Percentiles rank a stretch among this genome's conserved stretches.
These are phyloP conservation scores for Azemiops feae DNA, from an alignment of 2,113 vertebrate species.

Conservation along the genomic window DNA sequence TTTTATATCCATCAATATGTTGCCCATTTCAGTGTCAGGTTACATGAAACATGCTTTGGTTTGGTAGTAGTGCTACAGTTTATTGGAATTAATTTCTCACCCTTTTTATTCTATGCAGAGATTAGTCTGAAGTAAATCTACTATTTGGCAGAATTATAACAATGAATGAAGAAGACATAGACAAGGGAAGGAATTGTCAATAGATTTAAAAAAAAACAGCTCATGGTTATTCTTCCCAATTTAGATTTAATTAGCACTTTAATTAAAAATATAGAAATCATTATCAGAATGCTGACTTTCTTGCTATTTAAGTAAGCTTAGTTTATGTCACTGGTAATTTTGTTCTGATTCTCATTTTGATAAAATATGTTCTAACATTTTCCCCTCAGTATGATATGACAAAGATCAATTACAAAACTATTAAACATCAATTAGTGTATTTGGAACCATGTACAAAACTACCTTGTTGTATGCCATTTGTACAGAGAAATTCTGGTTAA, in stretches of 20 bases:
- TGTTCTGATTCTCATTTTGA: conserved; percentile 36
- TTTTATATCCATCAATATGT: background rate
- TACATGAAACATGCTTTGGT: background rate
- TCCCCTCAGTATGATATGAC: conserved; percentile 47
- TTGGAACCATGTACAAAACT: conserved; percentile 64
- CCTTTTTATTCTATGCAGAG: background rate
- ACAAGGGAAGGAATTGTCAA: background rate
- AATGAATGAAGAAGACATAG: background rate
- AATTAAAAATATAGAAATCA: conserved; percentile 35
- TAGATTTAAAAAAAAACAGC: background rate
- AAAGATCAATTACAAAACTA: conserved; percentile 68
- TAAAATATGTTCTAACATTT: conserved; percentile 52
- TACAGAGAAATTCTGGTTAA: conserved; percentile 62
- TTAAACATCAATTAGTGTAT: conserved; percentile 70
- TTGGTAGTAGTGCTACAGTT: background rate
- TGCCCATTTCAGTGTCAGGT: background rate
- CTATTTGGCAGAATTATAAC: background rate
- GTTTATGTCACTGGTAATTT: conserved; percentile 30
- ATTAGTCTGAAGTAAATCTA: background rate
- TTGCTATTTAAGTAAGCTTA: conserved; percentile 38
- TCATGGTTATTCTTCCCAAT: background rate
- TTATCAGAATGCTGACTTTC: conserved; percentile 32
- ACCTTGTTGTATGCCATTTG: conserved; percentile 60
- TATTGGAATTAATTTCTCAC: background rate
- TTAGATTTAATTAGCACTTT: conserved; percentile 37